A percentile compares a stretch with the other conserved stretches of the same genome.
These are phyloP conservation scores for Pantelozetes paolii DNA, from an alignment of 2,888 invertebrate genomes.

Conservation along the genomic window DNA sequence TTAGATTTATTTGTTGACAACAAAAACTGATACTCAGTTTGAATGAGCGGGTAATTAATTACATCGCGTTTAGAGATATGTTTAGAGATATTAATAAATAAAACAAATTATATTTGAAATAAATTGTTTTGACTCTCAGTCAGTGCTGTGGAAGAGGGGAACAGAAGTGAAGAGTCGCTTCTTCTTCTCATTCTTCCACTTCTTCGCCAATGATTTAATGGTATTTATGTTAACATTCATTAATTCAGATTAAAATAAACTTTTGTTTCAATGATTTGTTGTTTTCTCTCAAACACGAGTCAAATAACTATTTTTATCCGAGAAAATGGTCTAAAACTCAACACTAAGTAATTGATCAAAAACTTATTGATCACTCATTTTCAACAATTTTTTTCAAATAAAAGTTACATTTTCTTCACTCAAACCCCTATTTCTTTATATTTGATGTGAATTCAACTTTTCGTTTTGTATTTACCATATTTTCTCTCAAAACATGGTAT, in stretches of 20 bases:
- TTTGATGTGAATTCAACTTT: no score
- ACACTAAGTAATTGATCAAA: slow-evolving; percentile 3
- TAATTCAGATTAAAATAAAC: background rate
- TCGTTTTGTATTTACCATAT: no score
- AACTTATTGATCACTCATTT: background rate
- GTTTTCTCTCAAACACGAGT: no score
- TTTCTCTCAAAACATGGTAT: no score
- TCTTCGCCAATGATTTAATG: slow-evolving; percentile 19
- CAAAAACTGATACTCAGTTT: background rate
- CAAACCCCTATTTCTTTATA: no score
- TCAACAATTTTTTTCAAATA: background rate
- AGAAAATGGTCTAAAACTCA: background rate
- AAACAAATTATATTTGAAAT: slow-evolving; percentile 27
- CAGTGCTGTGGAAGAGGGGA: no score
- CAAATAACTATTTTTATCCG: no score
- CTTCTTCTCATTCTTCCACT: background rate
- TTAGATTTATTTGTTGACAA: slow-evolving; percentile 33
- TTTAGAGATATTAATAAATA: slow-evolving; percentile 24
- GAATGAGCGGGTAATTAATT: slow-evolving; percentile 8
- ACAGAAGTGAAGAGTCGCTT: background rate
- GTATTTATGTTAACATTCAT: slow-evolving; percentile 8
- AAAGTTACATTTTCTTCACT: no score
- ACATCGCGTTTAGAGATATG: background rate
- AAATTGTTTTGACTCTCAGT: slow-evolving; percentile 23
- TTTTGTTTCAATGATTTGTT: background rate